Evolutionary conservation across 1,140 invertebrate genomes (phyloP), one percentile per base, ranked within the genome.

Genomic region (Nautilus pompilius): DNA sequence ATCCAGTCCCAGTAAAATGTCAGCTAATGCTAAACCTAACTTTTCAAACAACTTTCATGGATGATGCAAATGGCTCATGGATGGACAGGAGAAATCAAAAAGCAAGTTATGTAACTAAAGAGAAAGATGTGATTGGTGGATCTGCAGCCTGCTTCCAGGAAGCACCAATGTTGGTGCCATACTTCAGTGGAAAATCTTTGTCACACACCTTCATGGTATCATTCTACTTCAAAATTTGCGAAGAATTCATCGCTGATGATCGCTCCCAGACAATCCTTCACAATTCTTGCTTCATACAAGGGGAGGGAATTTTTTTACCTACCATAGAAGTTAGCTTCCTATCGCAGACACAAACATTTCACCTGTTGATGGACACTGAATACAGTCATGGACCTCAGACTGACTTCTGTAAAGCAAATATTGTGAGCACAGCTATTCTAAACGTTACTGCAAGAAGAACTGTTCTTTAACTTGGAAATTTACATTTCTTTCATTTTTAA

Each of bases 361-460:
- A 15, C 3, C 15, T 58, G 10, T 24, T 33, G 3, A 41, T 33
- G 13, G 34, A 33, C 13, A 41, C 22, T 6, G 17, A 58, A 41
- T 2, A 36, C 56, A 58, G 34, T 10, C 2, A 22, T 20, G 29
- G 22, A 41, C 34, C 45, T 45, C 26, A 34, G 46, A 58, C 20
- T 53, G 63, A 28, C 49, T 58, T n/a, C 57, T 51, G 34, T 61
- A 28, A 8, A 51, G 29, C 33, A 54, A 60, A 26, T 28, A 33
- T 32, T 60, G 63, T 24, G 61, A 48, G 22, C 61, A 48, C 17
- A 33, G n/a, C n/a, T n/a, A n/a, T n/a, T n/a, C n/a, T n/a, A n/a
- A n/a, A n/a, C n/a, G n/a, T n/a, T n/a, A n/a, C n/a, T n/a, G n/a
- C n/a, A n/a, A n/a, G n/a, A n/a, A n/a, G n/a, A n/a, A n/a, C n/a